Percentiles rank a stretch among this genome's conserved stretches.
These are phyloP conservation scores for Phoenicopterus ruber DNA, from an alignment of 2,113 vertebrate species.

Conservation along the genomic window DNA sequence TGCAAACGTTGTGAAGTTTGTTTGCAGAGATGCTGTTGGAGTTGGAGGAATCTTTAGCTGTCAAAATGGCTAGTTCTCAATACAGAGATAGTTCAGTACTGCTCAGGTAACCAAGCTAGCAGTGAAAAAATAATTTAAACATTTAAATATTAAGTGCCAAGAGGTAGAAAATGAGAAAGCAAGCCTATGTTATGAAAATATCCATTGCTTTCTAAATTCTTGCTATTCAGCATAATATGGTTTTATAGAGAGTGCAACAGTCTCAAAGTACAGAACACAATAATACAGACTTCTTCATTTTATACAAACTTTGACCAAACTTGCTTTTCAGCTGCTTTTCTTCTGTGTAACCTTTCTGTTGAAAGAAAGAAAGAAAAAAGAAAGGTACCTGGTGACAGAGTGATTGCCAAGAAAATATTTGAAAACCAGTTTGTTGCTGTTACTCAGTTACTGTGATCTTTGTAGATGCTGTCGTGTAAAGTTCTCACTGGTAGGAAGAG, in stretches of 20 bases:
- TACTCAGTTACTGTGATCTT: background rate
- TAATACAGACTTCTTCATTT: background rate
- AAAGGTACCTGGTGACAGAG: background rate
- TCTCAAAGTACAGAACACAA: background rate
- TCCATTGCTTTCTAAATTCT: background rate
- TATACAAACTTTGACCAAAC: fast-evolving
- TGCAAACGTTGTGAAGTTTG: background rate
- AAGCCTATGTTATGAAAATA: background rate
- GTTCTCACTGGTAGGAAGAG: background rate
- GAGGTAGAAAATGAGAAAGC: background rate
- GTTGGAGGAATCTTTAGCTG: background rate
- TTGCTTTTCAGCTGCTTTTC: background rate
- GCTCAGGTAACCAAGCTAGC: background rate
- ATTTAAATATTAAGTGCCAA: background rate
- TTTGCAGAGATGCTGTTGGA: background rate
- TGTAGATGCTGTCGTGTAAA: background rate
- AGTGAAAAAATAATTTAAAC: background rate
- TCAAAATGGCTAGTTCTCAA: background rate
- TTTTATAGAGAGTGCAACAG: background rate
- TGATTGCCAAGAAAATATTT: background rate
- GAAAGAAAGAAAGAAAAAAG: background rate
- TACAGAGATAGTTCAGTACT: background rate
- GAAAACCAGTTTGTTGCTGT: background rate
- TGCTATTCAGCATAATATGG: fast-evolving
- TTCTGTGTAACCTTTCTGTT: background rate